Evolutionary conservation across 2,797 vertebrate genomes (phyloP).

Genomic region (Catamblyrhynchus diadema): DNA sequence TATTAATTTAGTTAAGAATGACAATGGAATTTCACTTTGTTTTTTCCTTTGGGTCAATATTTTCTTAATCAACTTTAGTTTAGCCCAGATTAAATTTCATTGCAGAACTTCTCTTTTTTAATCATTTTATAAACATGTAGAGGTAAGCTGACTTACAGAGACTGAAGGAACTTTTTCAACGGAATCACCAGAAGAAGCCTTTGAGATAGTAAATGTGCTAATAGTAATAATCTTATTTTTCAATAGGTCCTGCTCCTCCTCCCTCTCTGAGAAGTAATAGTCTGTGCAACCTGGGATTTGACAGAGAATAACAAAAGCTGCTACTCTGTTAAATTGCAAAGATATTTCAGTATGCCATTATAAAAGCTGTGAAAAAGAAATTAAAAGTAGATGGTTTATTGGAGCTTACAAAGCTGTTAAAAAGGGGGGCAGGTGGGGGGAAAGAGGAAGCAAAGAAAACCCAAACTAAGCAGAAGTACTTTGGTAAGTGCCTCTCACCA

Average conservation of each 20-base stretch:
- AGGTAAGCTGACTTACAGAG: neutral
- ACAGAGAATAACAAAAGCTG: conserved; percentile 20
- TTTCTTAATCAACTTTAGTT: conserved; percentile 9
- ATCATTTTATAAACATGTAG: neutral
- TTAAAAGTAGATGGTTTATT: conserved; percentile 6
- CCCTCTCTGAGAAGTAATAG: neutral
- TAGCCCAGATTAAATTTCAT: neutral
- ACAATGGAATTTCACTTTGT: neutral
- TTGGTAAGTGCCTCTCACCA: neutral
- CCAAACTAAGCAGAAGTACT: neutral
- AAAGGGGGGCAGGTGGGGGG: accelerated
- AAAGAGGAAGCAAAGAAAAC: neutral
- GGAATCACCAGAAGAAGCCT: neutral
- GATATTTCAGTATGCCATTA: conserved; percentile 7
- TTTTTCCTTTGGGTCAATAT: conserved; percentile 13
- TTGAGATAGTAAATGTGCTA: neutral
- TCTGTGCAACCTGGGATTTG: neutral
- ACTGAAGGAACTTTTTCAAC: neutral
- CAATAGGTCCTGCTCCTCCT: neutral
- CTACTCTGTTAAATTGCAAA: conserved; percentile 24
- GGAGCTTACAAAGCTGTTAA: neutral
- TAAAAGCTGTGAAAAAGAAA: conserved; percentile 8
- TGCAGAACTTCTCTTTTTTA: neutral
- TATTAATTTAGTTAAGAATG: neutral
- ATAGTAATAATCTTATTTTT: conserved; percentile 2